A percentile compares a stretch with the other conserved stretches of the same genome.
Evolutionary conservation across 2,888 invertebrate species (phyloP).

Genomic region (Ophion costatus): DNA sequence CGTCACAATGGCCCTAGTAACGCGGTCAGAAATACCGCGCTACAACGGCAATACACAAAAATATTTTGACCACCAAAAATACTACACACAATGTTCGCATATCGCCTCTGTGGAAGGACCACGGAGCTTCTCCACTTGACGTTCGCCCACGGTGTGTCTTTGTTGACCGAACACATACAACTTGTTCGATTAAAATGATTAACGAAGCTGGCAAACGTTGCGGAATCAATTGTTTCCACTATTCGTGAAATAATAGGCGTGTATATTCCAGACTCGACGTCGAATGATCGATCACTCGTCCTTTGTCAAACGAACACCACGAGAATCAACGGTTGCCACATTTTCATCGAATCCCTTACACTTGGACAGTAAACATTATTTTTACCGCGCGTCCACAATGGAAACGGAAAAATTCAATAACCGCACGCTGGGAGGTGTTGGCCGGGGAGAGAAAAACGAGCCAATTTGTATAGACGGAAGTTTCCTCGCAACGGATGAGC

Average conservation of each 20-base stretch:
- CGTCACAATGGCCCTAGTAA: not conserved
- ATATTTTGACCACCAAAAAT: not conserved
- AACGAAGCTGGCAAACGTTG: not conserved
- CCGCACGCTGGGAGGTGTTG: not conserved
- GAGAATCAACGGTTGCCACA: not conserved
- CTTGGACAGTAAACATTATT: not conserved
- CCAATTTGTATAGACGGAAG: not conserved
- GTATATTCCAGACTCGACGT: not conserved
- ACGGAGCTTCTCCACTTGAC: not conserved
- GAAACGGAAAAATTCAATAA: not conserved
- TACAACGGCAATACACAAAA: not conserved
- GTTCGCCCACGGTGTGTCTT: not conserved
- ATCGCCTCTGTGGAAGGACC: not conserved
- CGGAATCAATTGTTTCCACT: not conserved
- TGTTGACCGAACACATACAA: not conserved
- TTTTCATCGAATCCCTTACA: not conserved
- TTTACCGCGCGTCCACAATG: not conserved
- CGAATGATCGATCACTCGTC: no score
- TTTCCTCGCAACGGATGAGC: not conserved
- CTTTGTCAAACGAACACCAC: no score
- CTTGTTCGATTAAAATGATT: slow-evolving; percentile 1
- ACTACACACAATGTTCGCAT: not conserved
- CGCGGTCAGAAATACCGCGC: not conserved
- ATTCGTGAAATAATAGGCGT: not conserved
- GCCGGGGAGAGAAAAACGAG: not conserved